Evolutionary conservation across 2,797 vertebrate genomes (phyloP).

Genomic region (Percopsis omiscomaycus): DNA sequence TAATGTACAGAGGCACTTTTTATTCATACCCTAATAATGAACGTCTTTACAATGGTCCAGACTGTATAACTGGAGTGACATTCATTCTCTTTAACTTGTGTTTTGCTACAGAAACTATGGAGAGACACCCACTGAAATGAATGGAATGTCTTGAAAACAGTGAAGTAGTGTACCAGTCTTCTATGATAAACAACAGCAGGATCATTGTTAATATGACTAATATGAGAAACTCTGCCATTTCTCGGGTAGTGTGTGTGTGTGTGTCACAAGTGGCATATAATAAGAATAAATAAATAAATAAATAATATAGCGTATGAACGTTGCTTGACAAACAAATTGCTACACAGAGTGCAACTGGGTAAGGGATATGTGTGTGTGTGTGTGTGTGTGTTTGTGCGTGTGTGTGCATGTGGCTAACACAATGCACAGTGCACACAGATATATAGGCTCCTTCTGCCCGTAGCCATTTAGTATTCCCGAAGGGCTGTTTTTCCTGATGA

Average conservation of each 20-base stretch:
- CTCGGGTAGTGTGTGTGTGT: no score
- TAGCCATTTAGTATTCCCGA: not conserved
- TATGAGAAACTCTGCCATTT: no score
- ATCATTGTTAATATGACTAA: no score
- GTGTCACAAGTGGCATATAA: no score
- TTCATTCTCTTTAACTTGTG: constrained; percentile 50
- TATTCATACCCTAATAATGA: no score
- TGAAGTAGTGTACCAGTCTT: no score
- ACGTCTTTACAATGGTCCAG: constrained; percentile 54
- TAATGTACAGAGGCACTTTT: no score
- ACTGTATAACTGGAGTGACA: constrained; percentile 63
- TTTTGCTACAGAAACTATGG: constrained; percentile 33
- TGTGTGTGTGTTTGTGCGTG: not conserved
- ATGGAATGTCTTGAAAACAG: no score
- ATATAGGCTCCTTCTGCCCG: constrained; percentile 9
- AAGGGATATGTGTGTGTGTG: not conserved
- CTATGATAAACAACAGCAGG: no score
- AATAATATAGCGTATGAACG: no score
- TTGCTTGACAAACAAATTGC: constrained; percentile 7
- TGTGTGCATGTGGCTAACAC: not conserved
- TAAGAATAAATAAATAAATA: no score
- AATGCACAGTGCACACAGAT: constrained; percentile 2
- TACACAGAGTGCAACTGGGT: constrained; percentile 7
- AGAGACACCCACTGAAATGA: constrained; percentile 33
- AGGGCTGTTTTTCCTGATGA: constrained; percentile 14